Evolutionary conservation across 2,113 vertebrate genomes (phyloP), one percentile per base, ranked within the genome.

Genomic region (Sphyrna mokarran): DNA sequence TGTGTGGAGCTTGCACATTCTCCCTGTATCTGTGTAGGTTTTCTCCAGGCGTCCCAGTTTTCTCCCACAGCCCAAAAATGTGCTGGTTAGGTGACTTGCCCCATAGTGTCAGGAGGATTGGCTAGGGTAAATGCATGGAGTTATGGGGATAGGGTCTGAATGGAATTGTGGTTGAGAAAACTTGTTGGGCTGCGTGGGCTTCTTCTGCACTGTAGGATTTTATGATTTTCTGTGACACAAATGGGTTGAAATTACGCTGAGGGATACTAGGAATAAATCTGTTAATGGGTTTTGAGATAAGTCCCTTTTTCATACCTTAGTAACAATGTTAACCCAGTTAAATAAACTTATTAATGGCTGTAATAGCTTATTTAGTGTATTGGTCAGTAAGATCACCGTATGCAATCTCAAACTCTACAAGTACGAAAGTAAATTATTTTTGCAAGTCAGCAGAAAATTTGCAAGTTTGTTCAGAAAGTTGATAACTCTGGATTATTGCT

Each of bases 401-500:
- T 93, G n/a, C 61, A 93, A 68, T 37, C 37, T 66, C 61, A 93
- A 61, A 14, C 14, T 9, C n/a, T 37, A 66, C 40, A 58, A 93
- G n/a, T n/a, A 0, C 66, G n/a, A 18, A 66, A 66, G 33, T 22
- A 93, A 93, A 66, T 93, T 90, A 29, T 7, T 37, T 93, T 68
- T 66, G 16, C 0, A 93, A 95, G 43, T 95, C 70, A 37, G 18
- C 8, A 66, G 16, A 90, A 58, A 95, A 95, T 95, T 26, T 33
- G 14, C 29, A 54, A 0, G 3, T 33, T 26, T 95, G 40, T 95
- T 72, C 26, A 48, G 40, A 48, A 95, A 48, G 54, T 29, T 18
- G 68, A n/a, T 76, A 14, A 76, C 48, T 95, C 69, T 95, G 26
- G 40, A 10, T 96, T 66, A 94, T 96, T 96, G 80, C 91, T n/a